Conservation (phyloP, 2,888 invertebrate species). For the Drosophila glabriapex region DNA sequence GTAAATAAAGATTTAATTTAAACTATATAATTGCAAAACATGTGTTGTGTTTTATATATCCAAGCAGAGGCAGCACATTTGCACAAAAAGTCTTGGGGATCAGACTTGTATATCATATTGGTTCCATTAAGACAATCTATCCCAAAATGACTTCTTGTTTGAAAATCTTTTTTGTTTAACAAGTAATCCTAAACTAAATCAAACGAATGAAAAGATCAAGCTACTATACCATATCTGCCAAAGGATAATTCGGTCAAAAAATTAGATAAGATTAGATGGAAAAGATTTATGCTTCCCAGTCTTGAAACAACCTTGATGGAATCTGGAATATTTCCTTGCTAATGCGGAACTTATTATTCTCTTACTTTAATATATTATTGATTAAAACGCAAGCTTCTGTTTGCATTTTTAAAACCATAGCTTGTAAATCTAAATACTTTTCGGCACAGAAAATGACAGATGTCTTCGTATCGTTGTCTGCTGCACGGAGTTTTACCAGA, state of each 20-base stretch:
- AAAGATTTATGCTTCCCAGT: neutral
- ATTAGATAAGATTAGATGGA: neutral
- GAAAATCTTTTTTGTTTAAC: neutral
- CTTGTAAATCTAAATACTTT: neutral
- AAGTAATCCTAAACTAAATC: neutral
- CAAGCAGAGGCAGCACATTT: neutral
- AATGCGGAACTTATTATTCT: neutral
- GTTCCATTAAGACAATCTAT: neutral
- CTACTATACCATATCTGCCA: neutral
- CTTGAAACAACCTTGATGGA: neutral
- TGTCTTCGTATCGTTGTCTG: neutral
- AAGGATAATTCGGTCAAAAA: neutral
- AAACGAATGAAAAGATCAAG: neutral
- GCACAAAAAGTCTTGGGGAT: neutral
- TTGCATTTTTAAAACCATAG: neutral
- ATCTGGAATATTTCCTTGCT: neutral
- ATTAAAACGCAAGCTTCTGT: neutral
- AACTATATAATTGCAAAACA: neutral
- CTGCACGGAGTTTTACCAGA: neutral
- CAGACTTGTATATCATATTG: neutral
- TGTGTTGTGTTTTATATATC: neutral
- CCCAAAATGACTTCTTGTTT: neutral
- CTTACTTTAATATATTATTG: neutral
- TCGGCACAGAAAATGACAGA: neutral
- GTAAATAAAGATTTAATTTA: conserved; percentile 8